A percentile compares a stretch with the other conserved stretches of the same genome.
phyloP scores from a whole-genome alignment of 2,113 vertebrate genomes.

The Myrmecobius fasciatus region DNA sequence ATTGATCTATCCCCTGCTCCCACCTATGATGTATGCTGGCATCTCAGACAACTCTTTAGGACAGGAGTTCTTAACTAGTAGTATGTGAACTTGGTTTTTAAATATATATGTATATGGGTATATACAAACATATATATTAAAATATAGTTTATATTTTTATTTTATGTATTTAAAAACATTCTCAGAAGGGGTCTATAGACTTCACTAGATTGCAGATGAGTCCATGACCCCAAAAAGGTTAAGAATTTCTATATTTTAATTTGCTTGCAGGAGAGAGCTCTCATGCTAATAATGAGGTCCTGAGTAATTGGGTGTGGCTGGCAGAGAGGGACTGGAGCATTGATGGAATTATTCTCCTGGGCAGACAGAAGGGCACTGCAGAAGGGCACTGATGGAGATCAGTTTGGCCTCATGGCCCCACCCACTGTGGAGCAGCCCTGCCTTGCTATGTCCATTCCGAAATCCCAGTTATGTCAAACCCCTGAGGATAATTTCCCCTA shows the following conservation, averaged over 20 bases:
- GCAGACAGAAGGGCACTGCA: no score
- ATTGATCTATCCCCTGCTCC: not conserved
- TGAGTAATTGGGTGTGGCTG: no score
- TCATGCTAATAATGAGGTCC: not conserved
- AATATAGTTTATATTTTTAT: no score
- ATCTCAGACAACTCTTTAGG: not conserved
- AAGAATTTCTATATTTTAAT: not conserved
- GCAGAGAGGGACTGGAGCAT: no score
- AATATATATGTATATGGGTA: not conserved
- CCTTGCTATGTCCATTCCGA: no score
- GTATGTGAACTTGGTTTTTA: not conserved
- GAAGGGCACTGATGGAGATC: no score
- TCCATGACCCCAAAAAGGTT: not conserved
- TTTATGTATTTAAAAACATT: not conserved
- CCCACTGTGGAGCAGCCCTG: no score
- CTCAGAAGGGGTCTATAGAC: not conserved
- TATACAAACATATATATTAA: no score
- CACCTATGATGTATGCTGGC: not conserved
- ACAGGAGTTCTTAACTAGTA: not conserved
- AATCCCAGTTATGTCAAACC: no score
- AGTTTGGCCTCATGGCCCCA: no score
- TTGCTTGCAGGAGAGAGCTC: not conserved
- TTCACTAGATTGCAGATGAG: not conserved
- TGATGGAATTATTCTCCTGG: no score
- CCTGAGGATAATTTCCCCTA: no score